phyloP scores from a whole-genome alignment of 2,797 vertebrate genomes.

The Poecilia gillii region DNA sequence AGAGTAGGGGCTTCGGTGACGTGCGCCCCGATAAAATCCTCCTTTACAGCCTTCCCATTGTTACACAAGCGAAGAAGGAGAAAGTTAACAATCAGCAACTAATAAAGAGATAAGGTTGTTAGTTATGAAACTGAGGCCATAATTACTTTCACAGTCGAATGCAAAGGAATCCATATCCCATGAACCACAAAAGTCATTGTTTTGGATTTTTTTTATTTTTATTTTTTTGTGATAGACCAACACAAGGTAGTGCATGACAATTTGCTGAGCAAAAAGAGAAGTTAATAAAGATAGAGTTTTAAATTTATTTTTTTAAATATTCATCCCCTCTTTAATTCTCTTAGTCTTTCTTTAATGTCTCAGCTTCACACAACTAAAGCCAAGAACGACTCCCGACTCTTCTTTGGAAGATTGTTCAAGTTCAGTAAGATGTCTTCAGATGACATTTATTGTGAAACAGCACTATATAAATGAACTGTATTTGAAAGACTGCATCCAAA shows the following conservation, averaged over 20 bases:
- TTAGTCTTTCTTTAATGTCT: background rate
- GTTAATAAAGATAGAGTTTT: background rate
- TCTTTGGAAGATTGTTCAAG: background rate
- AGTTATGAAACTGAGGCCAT: slow-evolving; percentile 86
- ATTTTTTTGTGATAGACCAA: background rate
- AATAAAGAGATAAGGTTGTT: slow-evolving; percentile 86
- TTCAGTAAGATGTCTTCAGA: background rate
- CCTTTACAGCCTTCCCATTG: slow-evolving; percentile 88
- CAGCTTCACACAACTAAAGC: background rate
- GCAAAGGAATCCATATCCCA: background rate
- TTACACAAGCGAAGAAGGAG: slow-evolving; percentile 81
- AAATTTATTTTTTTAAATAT: background rate
- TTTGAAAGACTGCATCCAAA: background rate
- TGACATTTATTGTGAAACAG: background rate
- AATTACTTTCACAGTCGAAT: background rate
- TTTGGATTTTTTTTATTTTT: background rate
- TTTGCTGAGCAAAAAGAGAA: background rate
- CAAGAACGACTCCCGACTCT: slow-evolving; percentile 31
- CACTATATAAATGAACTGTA: background rate
- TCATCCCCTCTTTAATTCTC: background rate
- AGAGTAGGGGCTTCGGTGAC: slow-evolving; percentile 85
- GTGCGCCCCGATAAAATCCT: slow-evolving; percentile 88
- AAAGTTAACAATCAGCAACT: slow-evolving; percentile 60
- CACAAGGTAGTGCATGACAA: background rate
- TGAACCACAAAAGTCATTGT: background rate